Evolutionary conservation across 2,797 vertebrate species (phyloP).

Genomic region (Glossophaga mutica): DNA sequence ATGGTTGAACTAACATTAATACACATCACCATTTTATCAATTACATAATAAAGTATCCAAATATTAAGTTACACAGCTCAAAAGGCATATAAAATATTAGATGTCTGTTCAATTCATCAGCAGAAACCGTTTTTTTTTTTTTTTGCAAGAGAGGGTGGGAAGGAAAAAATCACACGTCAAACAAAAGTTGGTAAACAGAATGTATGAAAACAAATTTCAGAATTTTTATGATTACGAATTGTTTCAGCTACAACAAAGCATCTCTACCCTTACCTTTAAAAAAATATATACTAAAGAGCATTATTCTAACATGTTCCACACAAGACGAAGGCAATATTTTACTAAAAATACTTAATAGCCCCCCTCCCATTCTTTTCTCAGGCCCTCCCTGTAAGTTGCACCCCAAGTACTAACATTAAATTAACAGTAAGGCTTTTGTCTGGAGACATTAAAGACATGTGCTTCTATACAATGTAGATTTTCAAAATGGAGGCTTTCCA

Average conservation of each 20-base stretch:
- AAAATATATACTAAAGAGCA: constrained; percentile 90
- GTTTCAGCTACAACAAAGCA: constrained; percentile 86
- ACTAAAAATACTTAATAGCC: constrained; percentile 90
- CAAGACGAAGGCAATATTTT: constrained; percentile 94
- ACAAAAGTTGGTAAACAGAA: constrained; percentile 93
- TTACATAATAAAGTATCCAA: constrained; percentile 99
- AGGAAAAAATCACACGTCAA: constrained; percentile 87
- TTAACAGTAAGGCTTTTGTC: constrained; percentile 95
- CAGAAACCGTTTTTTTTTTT: constrained; percentile 84
- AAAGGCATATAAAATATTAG: constrained; percentile 99
- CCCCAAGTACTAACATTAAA: constrained; percentile 85
- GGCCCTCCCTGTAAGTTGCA: constrained; percentile 83
- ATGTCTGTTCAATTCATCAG: constrained; percentile 91
- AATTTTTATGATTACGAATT: constrained; percentile 89
- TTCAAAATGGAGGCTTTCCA: constrained; percentile 75
- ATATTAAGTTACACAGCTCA: constrained; percentile 98
- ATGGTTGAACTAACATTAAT: constrained; percentile 96
- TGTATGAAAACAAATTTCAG: constrained; percentile 87
- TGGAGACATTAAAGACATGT: constrained; percentile 86
- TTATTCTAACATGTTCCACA: constrained; percentile 90
- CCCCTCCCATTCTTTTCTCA: constrained; percentile 84
- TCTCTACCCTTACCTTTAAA: constrained; percentile 87
- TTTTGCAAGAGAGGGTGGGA: constrained; percentile 54
- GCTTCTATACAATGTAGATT: constrained; percentile 83
- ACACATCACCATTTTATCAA: constrained; percentile 94